These are phyloP conservation scores for Aspidoscelis tigris DNA, from an alignment of 2,113 vertebrate species.

Conservation along the genomic window DNA sequence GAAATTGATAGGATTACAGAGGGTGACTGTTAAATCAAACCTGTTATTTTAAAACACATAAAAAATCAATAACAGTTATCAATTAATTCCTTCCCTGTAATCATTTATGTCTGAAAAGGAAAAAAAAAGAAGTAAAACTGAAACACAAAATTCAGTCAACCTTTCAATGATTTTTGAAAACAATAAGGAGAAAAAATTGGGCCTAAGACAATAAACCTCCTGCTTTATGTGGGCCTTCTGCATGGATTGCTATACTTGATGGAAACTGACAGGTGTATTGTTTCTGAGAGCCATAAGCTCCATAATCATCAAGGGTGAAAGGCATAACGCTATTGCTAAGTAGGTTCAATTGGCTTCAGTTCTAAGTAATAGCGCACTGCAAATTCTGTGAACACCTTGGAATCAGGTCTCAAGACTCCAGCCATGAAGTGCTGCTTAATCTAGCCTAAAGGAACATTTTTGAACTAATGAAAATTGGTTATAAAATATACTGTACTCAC, in stretches of 20 bases:
- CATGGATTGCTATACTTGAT: conserved; percentile 92
- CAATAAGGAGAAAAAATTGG: conserved; percentile 81
- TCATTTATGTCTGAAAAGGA: conserved; percentile 72
- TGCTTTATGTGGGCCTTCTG: conserved; percentile 92
- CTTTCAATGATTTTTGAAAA: conserved; percentile 85
- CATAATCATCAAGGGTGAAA: conserved; percentile 94
- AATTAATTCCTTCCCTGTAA: conserved; percentile 82
- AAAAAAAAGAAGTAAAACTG: conserved; percentile 22
- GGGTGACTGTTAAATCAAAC: conserved; percentile 77
- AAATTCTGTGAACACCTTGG: conserved; percentile 92
- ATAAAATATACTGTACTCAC: conserved; percentile 98
- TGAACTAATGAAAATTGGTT: conserved; percentile 97
- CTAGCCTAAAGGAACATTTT: conserved; percentile 96
- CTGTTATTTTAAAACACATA: conserved; percentile 59
- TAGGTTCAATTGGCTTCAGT: conserved; percentile 98
- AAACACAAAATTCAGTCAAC: conserved; percentile 74
- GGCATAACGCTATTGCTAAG: conserved; percentile 93
- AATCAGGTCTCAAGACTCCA: conserved; percentile 86
- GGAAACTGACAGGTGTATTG: conserved; percentile 97
- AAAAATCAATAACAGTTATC: conserved; percentile 76
- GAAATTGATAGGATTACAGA: conserved; percentile 75
- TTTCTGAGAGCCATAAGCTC: conserved; percentile 96
- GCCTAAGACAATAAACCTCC: conserved; percentile 88
- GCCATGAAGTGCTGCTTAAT: conserved; percentile 93
- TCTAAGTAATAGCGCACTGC: conserved; percentile 93